Base-by-base conservation (phyloP, 2,797 vertebrate genomes). In the Sebastes kiyomatsui region DNA sequence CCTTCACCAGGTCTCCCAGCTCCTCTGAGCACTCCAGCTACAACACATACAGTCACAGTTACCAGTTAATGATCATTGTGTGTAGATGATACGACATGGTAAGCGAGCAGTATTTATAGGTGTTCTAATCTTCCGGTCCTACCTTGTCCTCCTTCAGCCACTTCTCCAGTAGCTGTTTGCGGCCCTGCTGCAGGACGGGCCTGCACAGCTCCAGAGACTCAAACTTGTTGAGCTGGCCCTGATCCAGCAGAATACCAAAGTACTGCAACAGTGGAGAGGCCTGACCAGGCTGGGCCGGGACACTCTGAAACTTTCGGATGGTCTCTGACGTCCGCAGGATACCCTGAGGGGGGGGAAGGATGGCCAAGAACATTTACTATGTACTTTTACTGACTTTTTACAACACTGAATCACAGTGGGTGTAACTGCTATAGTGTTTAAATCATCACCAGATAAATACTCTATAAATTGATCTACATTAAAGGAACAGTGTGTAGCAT, bases 111-210 rank as follows among this genome's bases (percentile, higher is more conserved):
- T 11, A 55, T 30, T 52, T 73, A 33, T 27, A 18, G 2, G 16
- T 52, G 10, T 10, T 22, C 52, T 66, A 64, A 33, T 25, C 20
- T 67, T 67, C 35, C 27, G 14, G n/a, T 42, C 77, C 72, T 90
- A 98, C 98, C 97, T 99, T 98, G 88, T 99, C 97, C 92, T 97
- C 97, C 81, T 98, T 98, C 69, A 99, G 92, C 98, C 97, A 98
- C 78, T 98, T 99, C 92, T 98, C 98, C 91, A 99, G 94, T 18
- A 99, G 96, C 62, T 98, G 97, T 77, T 97, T 98, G 89, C 96
- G 97, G 11, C 97, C 97, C 90, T 98, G 97, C 87, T 97, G 97
- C 82, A 99, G 94, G 33, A 98, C 98, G 0, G 96, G 97, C 61
- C 96, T 94, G 93, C 97, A 99, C 60, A 98, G 96, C 91, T 99